These are phyloP conservation scores for Platyura marginata DNA, from an alignment of 1,140 invertebrate species.

Conservation along the genomic window DNA sequence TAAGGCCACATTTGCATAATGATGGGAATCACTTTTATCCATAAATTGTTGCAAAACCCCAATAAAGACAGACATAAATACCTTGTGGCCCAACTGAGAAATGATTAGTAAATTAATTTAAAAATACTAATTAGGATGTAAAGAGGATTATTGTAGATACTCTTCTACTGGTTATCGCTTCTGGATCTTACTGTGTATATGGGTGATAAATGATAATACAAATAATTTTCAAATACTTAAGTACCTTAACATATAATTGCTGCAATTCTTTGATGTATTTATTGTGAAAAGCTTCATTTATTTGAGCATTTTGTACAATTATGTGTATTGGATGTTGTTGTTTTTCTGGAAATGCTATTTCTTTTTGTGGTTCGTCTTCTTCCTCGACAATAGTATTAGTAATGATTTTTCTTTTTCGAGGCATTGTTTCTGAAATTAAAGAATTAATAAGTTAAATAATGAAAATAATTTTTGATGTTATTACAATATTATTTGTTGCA, in stretches of 20 bases:
- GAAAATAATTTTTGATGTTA: not conserved
- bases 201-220: not conserved
- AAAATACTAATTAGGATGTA: not conserved
- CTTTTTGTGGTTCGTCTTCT: not conserved
- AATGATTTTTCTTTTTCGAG: not conserved
- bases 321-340: conserved; percentile 10
- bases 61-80: conserved; percentile 30
- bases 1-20: conserved; percentile 39
- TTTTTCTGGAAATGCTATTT: not conserved
- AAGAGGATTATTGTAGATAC: not conserved
- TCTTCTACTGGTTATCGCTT: too few species aligned
- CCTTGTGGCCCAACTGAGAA: conserved; percentile 27
- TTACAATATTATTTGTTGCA: too few species aligned
- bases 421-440: not conserved
- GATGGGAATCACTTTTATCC: conserved; percentile 32
- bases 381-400: not conserved
- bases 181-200: not conserved
- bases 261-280: conserved; percentile 37
- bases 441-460: not conserved
- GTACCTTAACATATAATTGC: conserved; percentile 35
- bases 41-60: conserved; percentile 32
- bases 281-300: conserved; percentile 37
- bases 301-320: conserved; percentile 38
- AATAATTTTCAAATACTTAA: conserved; percentile 2
- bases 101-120: conserved; percentile 1